These are phyloP conservation scores for Tiliacea citrago DNA, from an alignment of 2,888 invertebrate genomes.

Conservation along the genomic window DNA sequence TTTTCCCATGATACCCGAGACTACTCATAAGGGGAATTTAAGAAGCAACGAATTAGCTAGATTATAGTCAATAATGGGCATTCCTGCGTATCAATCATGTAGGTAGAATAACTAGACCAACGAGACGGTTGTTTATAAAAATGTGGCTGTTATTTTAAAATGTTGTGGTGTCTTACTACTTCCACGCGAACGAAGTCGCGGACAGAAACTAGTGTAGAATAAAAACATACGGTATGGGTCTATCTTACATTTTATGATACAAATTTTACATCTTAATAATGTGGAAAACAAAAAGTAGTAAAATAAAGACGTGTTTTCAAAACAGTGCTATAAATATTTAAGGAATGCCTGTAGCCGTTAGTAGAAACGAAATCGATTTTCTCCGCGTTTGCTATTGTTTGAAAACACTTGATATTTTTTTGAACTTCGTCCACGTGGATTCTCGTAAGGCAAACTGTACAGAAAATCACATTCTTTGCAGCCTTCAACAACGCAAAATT, in stretches of 20 bases:
- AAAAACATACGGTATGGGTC: neutral
- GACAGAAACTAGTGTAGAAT: neutral
- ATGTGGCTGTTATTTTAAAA: too few species aligned
- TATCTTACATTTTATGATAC: neutral
- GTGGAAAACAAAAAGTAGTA: neutral
- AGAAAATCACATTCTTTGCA: neutral
- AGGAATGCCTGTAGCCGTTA: constrained; percentile 31
- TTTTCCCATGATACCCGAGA: neutral
- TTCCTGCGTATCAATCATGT: neutral
- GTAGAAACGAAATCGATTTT: constrained; percentile 38
- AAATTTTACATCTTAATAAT: neutral
- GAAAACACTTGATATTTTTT: constrained; percentile 30
- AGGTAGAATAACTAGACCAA: neutral
- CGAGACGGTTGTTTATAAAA: too few species aligned
- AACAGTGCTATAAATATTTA: constrained; percentile 15
- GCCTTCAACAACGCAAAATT: neutral
- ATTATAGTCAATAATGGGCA: neutral
- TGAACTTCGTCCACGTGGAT: neutral
- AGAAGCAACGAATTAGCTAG: neutral
- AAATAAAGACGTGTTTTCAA: constrained; percentile 8
- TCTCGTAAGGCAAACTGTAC: neutral
- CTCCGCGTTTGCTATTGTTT: constrained; percentile 33
- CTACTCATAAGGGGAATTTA: neutral
- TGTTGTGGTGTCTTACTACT: too few species aligned
- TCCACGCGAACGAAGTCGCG: too few species aligned